These are phyloP conservation scores for Gymnobelideus leadbeateri DNA, from an alignment of 2,113 vertebrate genomes.

Conservation along the genomic window DNA sequence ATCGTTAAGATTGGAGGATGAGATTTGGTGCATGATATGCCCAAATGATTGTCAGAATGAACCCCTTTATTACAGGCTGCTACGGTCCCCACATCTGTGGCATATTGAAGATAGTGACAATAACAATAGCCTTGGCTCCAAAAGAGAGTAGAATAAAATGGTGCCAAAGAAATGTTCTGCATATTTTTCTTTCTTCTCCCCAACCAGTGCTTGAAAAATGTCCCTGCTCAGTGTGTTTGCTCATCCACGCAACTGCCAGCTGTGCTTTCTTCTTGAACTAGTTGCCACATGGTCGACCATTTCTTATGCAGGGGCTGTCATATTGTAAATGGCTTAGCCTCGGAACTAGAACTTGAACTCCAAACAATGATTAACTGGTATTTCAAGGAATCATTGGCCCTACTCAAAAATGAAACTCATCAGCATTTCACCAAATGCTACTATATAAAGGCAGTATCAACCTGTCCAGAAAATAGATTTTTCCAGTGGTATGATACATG, in stretches of 20 bases:
- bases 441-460: not conserved
- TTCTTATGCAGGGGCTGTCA: conserved; percentile 49
- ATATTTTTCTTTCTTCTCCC: conserved; percentile 80
- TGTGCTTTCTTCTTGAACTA: conserved; percentile 77
- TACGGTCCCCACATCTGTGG: conserved; percentile 79
- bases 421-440: not conserved
- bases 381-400: not conserved
- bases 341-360: not conserved
- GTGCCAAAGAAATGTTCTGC: conserved; percentile 81
- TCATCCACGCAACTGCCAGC: conserved; percentile 83
- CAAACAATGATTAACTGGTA: not conserved
- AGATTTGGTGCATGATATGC: not conserved
- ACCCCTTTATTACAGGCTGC: conserved; percentile 22
- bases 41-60: not conserved
- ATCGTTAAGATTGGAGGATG: not conserved
- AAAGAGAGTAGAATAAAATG: conserved; percentile 80
- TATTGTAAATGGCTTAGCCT: not conserved
- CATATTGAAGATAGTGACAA: conserved; percentile 75
- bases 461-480: not conserved
- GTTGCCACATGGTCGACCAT: conserved; percentile 64
- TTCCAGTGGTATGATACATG: not conserved
- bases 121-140: conserved; percentile 74
- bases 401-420: not conserved
- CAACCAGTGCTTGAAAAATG: conserved; percentile 83
- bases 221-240: conserved; percentile 81